phyloP scores from a whole-genome alignment of 1,140 invertebrate species.

The Drosophila yakuba region DNA sequence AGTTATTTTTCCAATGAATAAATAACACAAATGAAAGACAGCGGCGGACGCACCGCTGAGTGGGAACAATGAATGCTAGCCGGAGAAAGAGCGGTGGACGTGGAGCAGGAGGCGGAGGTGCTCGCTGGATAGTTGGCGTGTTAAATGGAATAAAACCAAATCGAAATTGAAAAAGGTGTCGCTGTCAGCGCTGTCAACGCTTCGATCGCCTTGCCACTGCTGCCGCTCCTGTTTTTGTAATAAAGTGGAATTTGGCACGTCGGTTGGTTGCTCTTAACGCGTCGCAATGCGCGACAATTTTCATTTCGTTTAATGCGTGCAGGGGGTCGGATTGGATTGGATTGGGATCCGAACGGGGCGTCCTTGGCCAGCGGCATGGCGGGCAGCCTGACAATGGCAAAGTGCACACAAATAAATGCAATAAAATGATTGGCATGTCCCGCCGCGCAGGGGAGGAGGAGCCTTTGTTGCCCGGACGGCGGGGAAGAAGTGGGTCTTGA shows the following conservation, averaged over 20 bases:
- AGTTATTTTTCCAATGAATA: conserved; percentile 69
- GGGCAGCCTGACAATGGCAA: conserved; percentile 68
- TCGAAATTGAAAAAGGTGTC: conserved; percentile 81
- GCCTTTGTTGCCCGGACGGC: conserved; percentile 43
- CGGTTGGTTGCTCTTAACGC: conserved; percentile 71
- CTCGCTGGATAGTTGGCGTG: conserved; percentile 41
- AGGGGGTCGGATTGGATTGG: conserved; percentile 29
- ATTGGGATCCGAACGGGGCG: neutral
- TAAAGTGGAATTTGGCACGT: conserved; percentile 81
- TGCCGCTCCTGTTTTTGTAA: conserved; percentile 58
- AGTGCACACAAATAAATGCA: conserved; percentile 82
- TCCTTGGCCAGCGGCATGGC: conserved; percentile 13
- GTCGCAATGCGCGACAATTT: conserved; percentile 68
- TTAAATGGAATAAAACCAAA: conserved; percentile 81
- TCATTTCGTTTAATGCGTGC: conserved; percentile 79
- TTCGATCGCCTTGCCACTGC: conserved; percentile 42
- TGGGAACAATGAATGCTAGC: conserved; percentile 24
- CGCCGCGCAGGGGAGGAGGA: conserved; percentile 43
- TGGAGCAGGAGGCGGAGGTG: neutral
- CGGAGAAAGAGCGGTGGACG: neutral
- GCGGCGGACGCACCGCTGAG: conserved; percentile 19
- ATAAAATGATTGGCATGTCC: conserved; percentile 81
- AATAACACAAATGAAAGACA: conserved; percentile 49
- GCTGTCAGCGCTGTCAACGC: conserved; percentile 62
- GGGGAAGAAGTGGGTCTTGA: conserved; percentile 7